Base-by-base conservation (phyloP, 2,113 vertebrate genomes). In the Brachirus orientalis region DNA sequence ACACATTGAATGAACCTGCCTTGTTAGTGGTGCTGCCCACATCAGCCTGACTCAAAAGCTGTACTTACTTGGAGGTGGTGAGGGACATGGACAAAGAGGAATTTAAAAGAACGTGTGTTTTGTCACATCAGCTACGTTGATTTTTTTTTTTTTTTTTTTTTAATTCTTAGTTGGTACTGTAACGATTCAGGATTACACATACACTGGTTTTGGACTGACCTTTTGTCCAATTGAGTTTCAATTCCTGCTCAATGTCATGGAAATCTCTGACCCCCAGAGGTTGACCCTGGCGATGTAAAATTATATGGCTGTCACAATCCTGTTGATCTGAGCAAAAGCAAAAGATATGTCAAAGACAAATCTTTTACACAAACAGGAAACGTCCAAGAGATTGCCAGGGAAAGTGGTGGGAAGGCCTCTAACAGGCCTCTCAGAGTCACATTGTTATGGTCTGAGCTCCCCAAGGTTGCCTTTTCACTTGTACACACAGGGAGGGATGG, bases 351-450 rank as follows among this genome's bases (percentile, higher is more conserved):
- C 65, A 83, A 86, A 86, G 75, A 83, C 59, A 83, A 86, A 82
- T 83, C 72, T 81, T 75, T 83, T 80, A 67, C 70, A 88, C 83
- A 91, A 92, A 92, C 88, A 92, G 91, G 88, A 92, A 91, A 77
- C 6, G 4, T 38, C 57, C 19, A 7, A 61, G 45, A 83, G 75
- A 86, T 78, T 72, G 78, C 16, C 18, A 63, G 63, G 59, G 10
- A 70, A 75, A 80, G 71, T 72, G 57, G 74, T 77, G 80, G 80
- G 84, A 88, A 90, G 77, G 63, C 62, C 18, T 74, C 4, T 9
- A 16, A 38, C 11, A 10, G 69, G 75, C 79, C 64, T 75, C 69
- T n/a, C 19, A 77, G 48, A 79, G 79, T 12, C 62, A 79, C 67
- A 84, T 84, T 89, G 83, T 90, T 91, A 88, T 73, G 75, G 59